Evolutionary conservation across 2,797 vertebrate species (phyloP).

Genomic region (Sciurus carolinensis): DNA sequence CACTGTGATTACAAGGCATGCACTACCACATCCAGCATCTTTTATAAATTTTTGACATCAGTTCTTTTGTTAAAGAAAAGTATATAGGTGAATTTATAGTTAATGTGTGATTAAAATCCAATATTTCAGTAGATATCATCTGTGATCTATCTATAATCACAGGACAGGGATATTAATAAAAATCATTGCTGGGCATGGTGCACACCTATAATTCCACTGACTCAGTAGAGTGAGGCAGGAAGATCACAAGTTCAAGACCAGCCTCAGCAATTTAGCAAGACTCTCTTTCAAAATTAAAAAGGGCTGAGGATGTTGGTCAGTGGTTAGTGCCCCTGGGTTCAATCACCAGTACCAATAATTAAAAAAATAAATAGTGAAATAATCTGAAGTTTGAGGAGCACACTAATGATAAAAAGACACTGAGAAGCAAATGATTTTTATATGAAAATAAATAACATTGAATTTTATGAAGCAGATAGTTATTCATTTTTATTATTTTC

Average conservation of each 20-base stretch:
- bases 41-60: neutral
- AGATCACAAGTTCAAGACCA: too few species aligned
- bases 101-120: neutral
- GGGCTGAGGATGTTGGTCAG: too few species aligned
- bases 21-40: neutral
- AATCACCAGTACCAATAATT: too few species aligned
- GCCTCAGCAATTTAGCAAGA: too few species aligned
- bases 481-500: neutral
- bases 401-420: neutral
- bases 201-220: too few species aligned
- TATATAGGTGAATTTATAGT: neutral
- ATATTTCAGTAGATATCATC: neutral
- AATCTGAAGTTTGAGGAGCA: neutral
- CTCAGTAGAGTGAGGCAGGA: too few species aligned
- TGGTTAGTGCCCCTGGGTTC: too few species aligned
- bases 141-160: neutral
- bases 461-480: neutral
- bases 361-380: neutral
- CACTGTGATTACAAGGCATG: too few species aligned
- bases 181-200: neutral
- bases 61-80: neutral
- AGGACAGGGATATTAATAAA: neutral
- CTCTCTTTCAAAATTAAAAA: too few species aligned
- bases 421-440: neutral
- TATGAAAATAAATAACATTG: neutral